A percentile compares a stretch with the other conserved stretches of the same genome.
Evolutionary conservation across 2,888 invertebrate species (phyloP).

Genomic region (Torymus auratus): DNA sequence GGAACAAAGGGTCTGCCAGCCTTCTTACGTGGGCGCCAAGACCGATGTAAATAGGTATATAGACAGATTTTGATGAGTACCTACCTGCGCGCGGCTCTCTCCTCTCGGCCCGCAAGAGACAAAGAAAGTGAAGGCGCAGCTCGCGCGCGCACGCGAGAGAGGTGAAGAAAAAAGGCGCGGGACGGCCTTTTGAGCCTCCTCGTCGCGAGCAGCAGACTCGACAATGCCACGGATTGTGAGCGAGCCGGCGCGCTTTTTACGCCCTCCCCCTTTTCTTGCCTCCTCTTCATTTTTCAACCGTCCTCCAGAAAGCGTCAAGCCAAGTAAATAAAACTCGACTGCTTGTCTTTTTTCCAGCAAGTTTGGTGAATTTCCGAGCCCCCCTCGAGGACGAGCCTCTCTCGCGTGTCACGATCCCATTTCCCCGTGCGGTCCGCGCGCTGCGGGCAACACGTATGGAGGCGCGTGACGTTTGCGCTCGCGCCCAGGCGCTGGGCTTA

Average conservation of each 20-base stretch:
- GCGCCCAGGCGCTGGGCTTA: background rate
- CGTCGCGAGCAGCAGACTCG: constrained; percentile 12
- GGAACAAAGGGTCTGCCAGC: constrained; percentile 64
- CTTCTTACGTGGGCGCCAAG: constrained; percentile 66
- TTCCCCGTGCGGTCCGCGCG: too few relatives aligned
- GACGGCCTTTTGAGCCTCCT: constrained; percentile 26
- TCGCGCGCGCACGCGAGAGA: background rate
- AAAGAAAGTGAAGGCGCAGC: constrained; percentile 47
- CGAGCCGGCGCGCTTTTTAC: background rate
- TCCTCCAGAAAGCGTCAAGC: too few relatives aligned
- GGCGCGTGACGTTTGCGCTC: background rate
- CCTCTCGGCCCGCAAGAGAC: constrained; percentile 29
- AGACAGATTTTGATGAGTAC: constrained; percentile 52
- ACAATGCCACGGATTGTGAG: constrained; percentile 42
- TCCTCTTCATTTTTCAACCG: background rate
- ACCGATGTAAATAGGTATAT: constrained; percentile 53
- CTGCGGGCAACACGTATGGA: too few relatives aligned
- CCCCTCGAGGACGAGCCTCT: background rate
- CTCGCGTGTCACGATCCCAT: background rate
- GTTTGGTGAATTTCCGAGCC: too few relatives aligned
- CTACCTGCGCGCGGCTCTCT: constrained; percentile 14
- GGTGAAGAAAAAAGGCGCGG: constrained; percentile 3
- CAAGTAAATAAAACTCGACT: too few relatives aligned
- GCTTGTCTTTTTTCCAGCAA: too few relatives aligned
- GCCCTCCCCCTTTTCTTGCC: background rate